These are phyloP conservation scores for Artemisiospiza belli DNA, from an alignment of 2,113 vertebrate species.

Conservation along the genomic window DNA sequence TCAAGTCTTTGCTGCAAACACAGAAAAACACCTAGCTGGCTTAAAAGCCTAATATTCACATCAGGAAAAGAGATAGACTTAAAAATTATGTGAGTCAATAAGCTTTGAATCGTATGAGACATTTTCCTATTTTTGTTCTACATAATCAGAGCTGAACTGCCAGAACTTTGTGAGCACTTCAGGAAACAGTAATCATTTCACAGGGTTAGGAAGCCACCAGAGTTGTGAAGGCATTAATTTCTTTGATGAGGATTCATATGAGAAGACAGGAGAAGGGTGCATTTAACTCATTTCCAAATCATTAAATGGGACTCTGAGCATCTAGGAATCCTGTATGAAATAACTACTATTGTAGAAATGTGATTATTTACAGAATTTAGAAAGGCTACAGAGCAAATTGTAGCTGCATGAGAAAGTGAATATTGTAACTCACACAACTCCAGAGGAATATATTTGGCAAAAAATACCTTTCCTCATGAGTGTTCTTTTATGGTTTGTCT, in stretches of 20 bases:
- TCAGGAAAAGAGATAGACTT: not conserved
- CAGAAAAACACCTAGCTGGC: not conserved
- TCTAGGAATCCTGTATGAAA: not conserved
- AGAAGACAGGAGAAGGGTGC: fast-evolving
- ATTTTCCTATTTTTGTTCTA: not conserved
- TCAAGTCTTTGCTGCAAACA: not conserved
- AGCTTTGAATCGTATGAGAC: not conserved
- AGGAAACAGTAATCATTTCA: not conserved
- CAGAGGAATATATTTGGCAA: not conserved
- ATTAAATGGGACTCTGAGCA: not conserved
- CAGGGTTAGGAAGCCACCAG: not conserved
- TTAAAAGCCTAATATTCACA: not conserved
- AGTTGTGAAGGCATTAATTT: not conserved
- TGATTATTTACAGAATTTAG: not conserved
- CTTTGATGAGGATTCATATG: not conserved
- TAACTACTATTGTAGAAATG: not conserved
- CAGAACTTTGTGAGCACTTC: not conserved
- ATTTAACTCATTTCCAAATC: not conserved
- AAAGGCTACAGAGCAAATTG: not conserved
- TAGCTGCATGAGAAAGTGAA: not conserved
- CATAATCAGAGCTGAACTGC: not conserved
- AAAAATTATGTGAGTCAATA: not conserved
- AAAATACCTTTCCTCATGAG: not conserved
- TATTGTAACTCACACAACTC: not conserved
- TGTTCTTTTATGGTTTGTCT: not conserved